Evolutionary conservation across 2,797 vertebrate genomes (phyloP), one percentile per base, ranked within the genome.

Genomic region (Glossophaga mutica): DNA sequence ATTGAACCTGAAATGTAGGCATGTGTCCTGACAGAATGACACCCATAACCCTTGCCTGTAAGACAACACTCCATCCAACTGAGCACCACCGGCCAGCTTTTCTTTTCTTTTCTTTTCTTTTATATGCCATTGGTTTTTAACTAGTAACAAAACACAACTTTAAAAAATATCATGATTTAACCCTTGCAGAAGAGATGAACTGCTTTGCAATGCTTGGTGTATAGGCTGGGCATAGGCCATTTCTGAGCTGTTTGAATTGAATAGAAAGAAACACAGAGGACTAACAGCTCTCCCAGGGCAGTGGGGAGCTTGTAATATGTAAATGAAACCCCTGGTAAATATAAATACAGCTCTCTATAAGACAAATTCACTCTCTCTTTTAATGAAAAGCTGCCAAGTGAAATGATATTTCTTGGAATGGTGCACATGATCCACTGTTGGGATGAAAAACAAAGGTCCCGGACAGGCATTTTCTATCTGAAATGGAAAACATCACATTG

Each of bases 301-400:
- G 3, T 29, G 89, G 18, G n/a, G 44, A 76, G 44, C 42, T 67
- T 0, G 2, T 6, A 71, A 19, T 29, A 26, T 62, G 21, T 76
- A 59, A 95, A 95, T 87, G 37, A 18, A 89, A 77, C 14, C 39
- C 32, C 81, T 52, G 34, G n/a, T 96, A 95, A 97, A 96, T 57
- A 55, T 90, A 96, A 96, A 94, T 34, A 93, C 1, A 77, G 26
- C 26, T 67, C n/a, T 94, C 79, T 48, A 16, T 37, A 39, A 94
- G 77, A 90, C 79, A 95, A 83, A 93, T 85, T 59, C 57, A 34
- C 19, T 24, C 65, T 42, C 37, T 87, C 18, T 15, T 73, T 93
- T 77, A 96, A 95, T 68, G 67, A 82, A 90, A 96, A 94, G 44
- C 55, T 96, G 32, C 73, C 93, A 95, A 86, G 46, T 70, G 68